These are phyloP conservation scores for Drosophila ananassae DNA, from an alignment of 1,140 invertebrate genomes.

Conservation along the genomic window DNA sequence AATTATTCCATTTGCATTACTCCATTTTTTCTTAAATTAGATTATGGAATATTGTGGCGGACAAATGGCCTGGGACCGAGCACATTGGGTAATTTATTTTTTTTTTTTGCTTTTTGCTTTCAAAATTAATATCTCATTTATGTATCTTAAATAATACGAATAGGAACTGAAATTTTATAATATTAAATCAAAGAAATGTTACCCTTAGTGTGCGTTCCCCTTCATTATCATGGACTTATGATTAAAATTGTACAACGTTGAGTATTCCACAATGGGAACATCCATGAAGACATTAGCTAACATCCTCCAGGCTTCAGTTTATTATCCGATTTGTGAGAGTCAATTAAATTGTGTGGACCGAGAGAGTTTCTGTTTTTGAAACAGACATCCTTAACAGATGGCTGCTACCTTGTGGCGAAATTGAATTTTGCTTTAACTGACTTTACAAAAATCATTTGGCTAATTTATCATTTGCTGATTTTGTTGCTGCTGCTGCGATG, in stretches of 20 bases:
- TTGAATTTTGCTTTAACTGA: slow-evolving; percentile 80
- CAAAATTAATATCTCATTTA: neutral
- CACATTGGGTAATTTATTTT: neutral
- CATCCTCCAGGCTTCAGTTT: slow-evolving; percentile 32
- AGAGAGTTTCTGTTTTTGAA: slow-evolving; percentile 35
- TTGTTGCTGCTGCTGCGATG: slow-evolving; percentile 57
- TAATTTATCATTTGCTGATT: slow-evolving; percentile 82
- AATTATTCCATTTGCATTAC: slow-evolving; percentile 65
- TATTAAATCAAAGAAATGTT: neutral
- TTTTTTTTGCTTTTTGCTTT: neutral
- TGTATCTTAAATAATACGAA: neutral
- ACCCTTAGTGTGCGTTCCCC: slow-evolving; percentile 1
- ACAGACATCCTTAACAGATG: slow-evolving; percentile 9
- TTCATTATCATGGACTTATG: slow-evolving; percentile 20
- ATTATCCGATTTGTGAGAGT: slow-evolving; percentile 76
- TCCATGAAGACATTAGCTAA: slow-evolving; percentile 45
- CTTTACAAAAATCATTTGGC: slow-evolving; percentile 84
- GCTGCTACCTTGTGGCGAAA: slow-evolving; percentile 23
- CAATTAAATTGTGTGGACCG: slow-evolving; percentile 77
- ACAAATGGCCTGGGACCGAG: slow-evolving; percentile 47
- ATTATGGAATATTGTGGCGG: slow-evolving; percentile 37
- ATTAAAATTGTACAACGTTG: slow-evolving; percentile 29
- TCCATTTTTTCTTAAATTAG: slow-evolving; percentile 60
- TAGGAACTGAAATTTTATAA: neutral
- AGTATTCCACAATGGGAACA: slow-evolving; percentile 2